Evolutionary conservation across 2,113 vertebrate genomes (phyloP).

Genomic region (Calyptomena viridis): DNA sequence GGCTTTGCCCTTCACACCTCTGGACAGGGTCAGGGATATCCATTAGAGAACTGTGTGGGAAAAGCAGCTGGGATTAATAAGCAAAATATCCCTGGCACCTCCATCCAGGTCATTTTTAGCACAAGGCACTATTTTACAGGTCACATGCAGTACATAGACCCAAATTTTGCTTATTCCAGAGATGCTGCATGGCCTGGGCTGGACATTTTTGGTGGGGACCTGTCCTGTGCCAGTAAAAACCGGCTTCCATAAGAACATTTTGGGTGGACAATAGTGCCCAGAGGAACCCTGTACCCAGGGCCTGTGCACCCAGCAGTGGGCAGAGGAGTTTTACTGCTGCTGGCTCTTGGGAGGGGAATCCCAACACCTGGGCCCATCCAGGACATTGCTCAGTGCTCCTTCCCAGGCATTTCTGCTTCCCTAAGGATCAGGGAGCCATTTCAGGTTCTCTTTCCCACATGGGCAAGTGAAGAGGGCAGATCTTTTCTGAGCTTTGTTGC

Average conservation of each 20-base stretch:
- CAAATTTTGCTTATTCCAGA: background rate
- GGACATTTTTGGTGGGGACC: background rate
- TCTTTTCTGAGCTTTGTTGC: background rate
- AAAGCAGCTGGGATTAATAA: background rate
- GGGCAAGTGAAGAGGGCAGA: background rate
- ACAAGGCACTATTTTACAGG: accelerated
- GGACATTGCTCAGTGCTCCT: background rate
- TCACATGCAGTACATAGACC: accelerated
- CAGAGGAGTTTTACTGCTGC: background rate
- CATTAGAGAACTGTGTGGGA: background rate
- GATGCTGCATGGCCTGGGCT: background rate
- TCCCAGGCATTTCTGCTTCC: background rate
- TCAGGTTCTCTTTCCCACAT: background rate
- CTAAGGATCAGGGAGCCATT: background rate
- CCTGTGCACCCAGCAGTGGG: background rate
- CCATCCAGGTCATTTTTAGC: background rate
- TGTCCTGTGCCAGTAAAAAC: background rate
- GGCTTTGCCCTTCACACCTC: background rate
- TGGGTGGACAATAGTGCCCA: background rate
- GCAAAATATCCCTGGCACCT: background rate
- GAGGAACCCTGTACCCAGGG: background rate
- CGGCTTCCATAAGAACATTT: background rate
- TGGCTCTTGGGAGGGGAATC: background rate
- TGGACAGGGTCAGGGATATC: background rate
- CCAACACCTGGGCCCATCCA: background rate